phyloP scores from a whole-genome alignment of 2,113 vertebrate species.

The Alligator sinensis region DNA sequence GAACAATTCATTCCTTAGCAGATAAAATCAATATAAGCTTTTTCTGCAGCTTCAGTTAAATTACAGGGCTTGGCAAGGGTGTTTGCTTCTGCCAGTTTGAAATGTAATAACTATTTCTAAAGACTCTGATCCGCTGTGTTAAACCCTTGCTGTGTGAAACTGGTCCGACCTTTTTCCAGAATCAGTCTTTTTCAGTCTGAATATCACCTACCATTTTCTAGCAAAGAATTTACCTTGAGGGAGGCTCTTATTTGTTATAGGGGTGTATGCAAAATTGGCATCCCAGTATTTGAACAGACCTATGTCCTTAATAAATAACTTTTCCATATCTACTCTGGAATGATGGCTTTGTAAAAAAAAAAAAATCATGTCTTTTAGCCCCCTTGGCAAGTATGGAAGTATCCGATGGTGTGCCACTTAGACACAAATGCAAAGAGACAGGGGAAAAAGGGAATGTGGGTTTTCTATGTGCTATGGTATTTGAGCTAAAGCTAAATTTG shows the following conservation, averaged over 20 bases:
- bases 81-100: neutral
- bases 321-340: slow-evolving; percentile 33
- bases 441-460: slow-evolving; percentile 39
- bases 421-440: slow-evolving; percentile 25
- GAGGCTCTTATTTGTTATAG: neutral
- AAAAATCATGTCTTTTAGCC: neutral
- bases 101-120: neutral
- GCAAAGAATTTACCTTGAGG: neutral
- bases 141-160: neutral
- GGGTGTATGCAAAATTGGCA: neutral
- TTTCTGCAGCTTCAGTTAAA: neutral
- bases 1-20: neutral
- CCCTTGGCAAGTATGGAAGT: slow-evolving; percentile 28
- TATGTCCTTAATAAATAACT: neutral
- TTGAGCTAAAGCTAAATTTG: slow-evolving; percentile 81
- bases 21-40: neutral
- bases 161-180: neutral
- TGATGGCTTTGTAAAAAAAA: slow-evolving; percentile 33
- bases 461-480: slow-evolving; percentile 52
- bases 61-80: neutral
- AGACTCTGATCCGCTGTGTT: neutral
- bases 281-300: neutral
- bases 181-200: neutral
- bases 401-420: slow-evolving; percentile 38
- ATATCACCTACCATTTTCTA: neutral